A percentile compares a stretch with the other conserved stretches of the same genome.
Evolutionary conservation across 2,797 vertebrate genomes (phyloP).

Genomic region (Spheniscus humboldti): DNA sequence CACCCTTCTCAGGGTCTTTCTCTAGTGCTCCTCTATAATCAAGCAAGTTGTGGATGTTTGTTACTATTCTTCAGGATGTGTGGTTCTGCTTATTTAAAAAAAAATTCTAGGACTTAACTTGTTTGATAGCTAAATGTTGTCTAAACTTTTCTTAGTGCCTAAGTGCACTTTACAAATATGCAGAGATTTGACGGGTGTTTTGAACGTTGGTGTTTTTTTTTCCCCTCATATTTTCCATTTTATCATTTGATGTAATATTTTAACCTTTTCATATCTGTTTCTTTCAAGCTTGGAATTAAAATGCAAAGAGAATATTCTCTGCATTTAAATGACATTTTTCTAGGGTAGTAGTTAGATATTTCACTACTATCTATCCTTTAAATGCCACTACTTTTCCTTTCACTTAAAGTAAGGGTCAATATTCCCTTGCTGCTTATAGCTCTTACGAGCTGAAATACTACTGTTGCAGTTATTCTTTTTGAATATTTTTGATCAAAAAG

Average conservation of each 20-base stretch:
- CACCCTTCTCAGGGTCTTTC: background rate
- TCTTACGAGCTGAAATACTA: background rate
- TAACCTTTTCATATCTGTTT: conserved; percentile 42
- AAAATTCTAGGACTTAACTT: background rate
- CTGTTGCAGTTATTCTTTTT: background rate
- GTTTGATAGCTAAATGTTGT: background rate
- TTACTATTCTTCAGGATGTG: background rate
- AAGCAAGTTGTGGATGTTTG: background rate
- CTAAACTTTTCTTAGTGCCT: background rate
- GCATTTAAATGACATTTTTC: conserved; percentile 41
- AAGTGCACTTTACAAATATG: background rate
- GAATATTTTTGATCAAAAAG: background rate
- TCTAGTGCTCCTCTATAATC: background rate
- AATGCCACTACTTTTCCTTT: conserved; percentile 6
- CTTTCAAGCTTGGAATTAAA: conserved; percentile 59
- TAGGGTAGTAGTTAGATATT: conserved; percentile 13
- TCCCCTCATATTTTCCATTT: background rate
- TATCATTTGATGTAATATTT: conserved; percentile 47
- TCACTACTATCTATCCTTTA: conserved; percentile 16
- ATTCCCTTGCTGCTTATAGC: background rate
- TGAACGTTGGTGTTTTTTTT: background rate
- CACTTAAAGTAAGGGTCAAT: background rate
- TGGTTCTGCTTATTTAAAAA: background rate
- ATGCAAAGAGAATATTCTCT: conserved; percentile 21
- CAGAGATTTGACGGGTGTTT: background rate